Conservation (phyloP, 2,797 vertebrate species). For the Acropternis orthonyx region DNA sequence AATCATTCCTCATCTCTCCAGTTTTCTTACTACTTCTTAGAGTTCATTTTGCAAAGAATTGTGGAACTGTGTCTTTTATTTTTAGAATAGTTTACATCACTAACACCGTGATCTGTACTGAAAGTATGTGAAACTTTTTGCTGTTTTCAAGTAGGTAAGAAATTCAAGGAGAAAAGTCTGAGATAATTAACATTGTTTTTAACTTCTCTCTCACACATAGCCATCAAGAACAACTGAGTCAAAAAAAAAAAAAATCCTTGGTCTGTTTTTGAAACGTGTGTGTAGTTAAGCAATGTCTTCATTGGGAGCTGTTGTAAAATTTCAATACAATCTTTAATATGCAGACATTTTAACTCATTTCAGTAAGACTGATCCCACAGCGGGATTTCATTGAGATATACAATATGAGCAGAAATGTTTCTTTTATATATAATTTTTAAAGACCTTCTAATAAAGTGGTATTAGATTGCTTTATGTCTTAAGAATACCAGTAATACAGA, state of each 20-base stretch:
- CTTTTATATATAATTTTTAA: not conserved
- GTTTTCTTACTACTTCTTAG: not conserved
- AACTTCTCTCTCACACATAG: not conserved
- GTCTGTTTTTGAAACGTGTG: not conserved
- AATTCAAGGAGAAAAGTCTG: not conserved
- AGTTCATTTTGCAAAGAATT: not conserved
- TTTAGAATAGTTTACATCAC: accelerated
- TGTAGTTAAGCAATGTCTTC: not conserved
- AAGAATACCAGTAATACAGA: not conserved
- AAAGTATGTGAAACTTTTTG: not conserved
- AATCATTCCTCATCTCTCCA: not conserved
- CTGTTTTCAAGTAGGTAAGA: not conserved
- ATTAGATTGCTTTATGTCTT: not conserved
- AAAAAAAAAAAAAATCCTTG: not conserved
- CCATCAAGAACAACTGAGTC: not conserved
- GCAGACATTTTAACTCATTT: not conserved
- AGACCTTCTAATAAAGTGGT: not conserved
- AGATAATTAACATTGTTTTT: not conserved
- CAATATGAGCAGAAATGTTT: not conserved
- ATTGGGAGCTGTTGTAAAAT: not conserved
- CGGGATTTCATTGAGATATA: not conserved
- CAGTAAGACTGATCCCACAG: not conserved
- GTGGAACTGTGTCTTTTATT: not conserved
- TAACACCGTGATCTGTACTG: not conserved
- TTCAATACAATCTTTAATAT: not conserved